A percentile compares a stretch with the other conserved stretches of the same genome.
Evolutionary conservation across 2,797 vertebrate species (phyloP).

Genomic region (Lagorchestes hirsutus): DNA sequence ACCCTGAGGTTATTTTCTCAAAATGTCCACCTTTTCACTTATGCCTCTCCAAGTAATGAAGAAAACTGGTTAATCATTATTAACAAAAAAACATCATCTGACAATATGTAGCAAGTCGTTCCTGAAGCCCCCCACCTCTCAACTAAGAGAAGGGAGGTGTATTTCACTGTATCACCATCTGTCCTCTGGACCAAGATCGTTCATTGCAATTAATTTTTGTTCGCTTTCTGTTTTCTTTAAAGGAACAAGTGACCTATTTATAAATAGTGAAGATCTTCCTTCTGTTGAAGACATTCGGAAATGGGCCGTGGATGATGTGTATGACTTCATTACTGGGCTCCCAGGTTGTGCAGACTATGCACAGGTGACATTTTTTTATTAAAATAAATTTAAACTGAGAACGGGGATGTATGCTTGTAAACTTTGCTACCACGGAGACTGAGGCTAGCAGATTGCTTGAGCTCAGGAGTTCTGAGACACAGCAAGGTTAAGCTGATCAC

Average conservation of each 20-base stretch:
- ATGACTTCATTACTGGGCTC: constrained; percentile 92
- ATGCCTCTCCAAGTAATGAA: neutral
- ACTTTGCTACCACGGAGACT: neutral
- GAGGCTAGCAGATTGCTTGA: neutral
- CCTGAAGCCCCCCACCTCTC: neutral
- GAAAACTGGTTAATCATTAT: neutral
- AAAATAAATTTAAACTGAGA: neutral
- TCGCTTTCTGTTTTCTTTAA: constrained; percentile 64
- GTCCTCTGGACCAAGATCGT: neutral
- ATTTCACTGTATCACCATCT: neutral
- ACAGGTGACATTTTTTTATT: constrained; percentile 87
- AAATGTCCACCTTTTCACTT: neutral
- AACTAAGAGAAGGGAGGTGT: neutral
- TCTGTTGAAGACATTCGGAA: constrained; percentile 92
- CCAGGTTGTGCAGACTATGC: constrained; percentile 96
- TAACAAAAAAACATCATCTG: neutral
- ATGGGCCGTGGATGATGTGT: constrained; percentile 95
- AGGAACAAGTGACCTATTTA: constrained; percentile 89
- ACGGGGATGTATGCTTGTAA: neutral
- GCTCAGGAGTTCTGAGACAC: neutral
- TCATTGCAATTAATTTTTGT: neutral
- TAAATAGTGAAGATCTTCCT: constrained; percentile 90
- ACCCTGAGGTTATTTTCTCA: neutral
- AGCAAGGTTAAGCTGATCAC: neutral
- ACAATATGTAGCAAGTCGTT: neutral